Conservation (phyloP, 23 tunicate genomes). For the Trididemnum nubilum region DNA sequence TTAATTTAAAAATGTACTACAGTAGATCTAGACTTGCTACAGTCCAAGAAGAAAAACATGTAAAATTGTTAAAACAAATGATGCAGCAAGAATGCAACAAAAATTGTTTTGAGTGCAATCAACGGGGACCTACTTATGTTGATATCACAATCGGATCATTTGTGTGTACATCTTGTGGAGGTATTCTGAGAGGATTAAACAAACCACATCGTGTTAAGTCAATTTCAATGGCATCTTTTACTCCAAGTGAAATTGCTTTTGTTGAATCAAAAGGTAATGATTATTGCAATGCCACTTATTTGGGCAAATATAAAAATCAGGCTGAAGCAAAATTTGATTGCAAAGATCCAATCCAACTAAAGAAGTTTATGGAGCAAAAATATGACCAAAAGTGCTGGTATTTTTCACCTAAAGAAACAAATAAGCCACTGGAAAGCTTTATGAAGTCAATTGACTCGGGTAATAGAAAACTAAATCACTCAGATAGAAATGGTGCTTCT, state of each 20-base stretch:
- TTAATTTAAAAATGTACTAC: too few species aligned
- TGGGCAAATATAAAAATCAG: slow-evolving; percentile 72
- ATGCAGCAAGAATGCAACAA: slow-evolving; percentile 68
- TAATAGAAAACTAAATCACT: not conserved
- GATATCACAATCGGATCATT: slow-evolving; percentile 97
- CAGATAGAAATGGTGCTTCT: too few species aligned
- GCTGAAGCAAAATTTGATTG: slow-evolving; percentile 78
- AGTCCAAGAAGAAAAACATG: slow-evolving; percentile 81
- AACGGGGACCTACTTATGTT: slow-evolving; percentile 94
- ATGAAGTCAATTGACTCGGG: slow-evolving; percentile 14
- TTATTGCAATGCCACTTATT: slow-evolving; percentile 63
- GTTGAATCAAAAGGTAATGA: slow-evolving; percentile 89
- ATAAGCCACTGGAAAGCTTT: slow-evolving; percentile 65
- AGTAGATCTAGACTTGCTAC: too few species aligned
- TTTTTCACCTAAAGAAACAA: slow-evolving; percentile 61
- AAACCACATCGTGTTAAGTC: slow-evolving; percentile 96
- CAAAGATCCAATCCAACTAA: slow-evolving; percentile 60
- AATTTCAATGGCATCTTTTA: slow-evolving; percentile 83
- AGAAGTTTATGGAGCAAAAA: slow-evolving; percentile 82
- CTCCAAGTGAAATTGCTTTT: slow-evolving; percentile 76
- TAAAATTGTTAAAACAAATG: slow-evolving; percentile 57
- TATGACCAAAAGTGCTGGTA: slow-evolving; percentile 96
- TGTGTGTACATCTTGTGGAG: slow-evolving; percentile 98
- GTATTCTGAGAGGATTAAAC: slow-evolving; percentile 81
- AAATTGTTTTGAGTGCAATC: slow-evolving; percentile 91